Conservation (phyloP, 2,113 vertebrate species). For the Platichthys flesus region DNA sequence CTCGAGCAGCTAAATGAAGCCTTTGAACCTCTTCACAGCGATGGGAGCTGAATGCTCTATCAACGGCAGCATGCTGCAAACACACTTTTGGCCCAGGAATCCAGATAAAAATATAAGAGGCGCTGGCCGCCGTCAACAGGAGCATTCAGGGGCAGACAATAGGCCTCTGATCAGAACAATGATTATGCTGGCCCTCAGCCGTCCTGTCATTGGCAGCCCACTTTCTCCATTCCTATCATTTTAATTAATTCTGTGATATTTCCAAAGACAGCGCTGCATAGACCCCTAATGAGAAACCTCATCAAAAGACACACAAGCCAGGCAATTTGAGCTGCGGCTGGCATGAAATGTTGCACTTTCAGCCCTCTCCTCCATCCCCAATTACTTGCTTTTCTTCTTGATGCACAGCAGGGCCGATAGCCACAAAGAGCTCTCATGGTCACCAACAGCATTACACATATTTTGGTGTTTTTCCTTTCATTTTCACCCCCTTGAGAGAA, state of each 20-base stretch:
- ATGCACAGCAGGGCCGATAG: constrained; percentile 26
- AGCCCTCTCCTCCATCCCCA: constrained; percentile 52
- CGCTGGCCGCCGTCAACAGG: constrained; percentile 69
- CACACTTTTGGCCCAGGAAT: constrained; percentile 61
- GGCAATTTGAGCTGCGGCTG: constrained; percentile 72
- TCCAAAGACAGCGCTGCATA: constrained; percentile 79
- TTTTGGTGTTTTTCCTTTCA: constrained; percentile 38
- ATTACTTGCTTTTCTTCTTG: constrained; percentile 70
- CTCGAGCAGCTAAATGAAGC: constrained; percentile 70
- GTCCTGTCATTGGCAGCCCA: constrained; percentile 72
- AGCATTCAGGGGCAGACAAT: constrained; percentile 79
- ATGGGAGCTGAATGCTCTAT: constrained; percentile 74
- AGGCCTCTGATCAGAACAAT: constrained; percentile 82
- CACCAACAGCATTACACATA: constrained; percentile 33
- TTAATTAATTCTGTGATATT: constrained; percentile 85
- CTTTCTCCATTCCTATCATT: constrained; percentile 81
- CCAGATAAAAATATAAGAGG: constrained; percentile 75
- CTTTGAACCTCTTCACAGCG: constrained; percentile 75
- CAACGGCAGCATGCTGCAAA: constrained; percentile 58
- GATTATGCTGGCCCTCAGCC: constrained; percentile 70
- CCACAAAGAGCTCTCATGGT: constrained; percentile 39
- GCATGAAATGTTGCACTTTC: constrained; percentile 53
- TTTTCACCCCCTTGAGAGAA: constrained; percentile 11
- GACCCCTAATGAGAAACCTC: constrained; percentile 82
- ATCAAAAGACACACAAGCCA: constrained; percentile 77